Conservation (phyloP, 2,888 invertebrate species). For the Drosophila anomelani region DNA sequence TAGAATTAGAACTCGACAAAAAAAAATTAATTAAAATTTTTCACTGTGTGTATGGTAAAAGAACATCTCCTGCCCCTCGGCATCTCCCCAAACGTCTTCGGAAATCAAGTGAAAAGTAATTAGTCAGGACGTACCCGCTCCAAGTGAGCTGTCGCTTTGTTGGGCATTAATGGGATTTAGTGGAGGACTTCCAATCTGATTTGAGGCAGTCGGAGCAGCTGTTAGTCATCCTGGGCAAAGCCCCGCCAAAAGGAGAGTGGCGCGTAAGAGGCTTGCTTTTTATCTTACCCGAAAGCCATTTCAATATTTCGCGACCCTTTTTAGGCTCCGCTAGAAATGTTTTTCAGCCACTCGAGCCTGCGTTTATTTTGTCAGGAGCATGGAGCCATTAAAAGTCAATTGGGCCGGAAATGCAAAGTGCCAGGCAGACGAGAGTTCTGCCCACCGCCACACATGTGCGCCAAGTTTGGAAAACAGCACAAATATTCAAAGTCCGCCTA, state of each 20-base stretch:
- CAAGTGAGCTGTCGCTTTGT: constrained; percentile 27
- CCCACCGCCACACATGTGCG: constrained; percentile 30
- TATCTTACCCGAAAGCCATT: constrained; percentile 44
- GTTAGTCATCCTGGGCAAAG: constrained; percentile 11
- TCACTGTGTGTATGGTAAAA: neutral
- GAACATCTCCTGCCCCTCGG: neutral
- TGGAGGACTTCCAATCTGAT: constrained; percentile 29
- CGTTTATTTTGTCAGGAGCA: constrained; percentile 58
- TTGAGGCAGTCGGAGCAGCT: constrained; percentile 15
- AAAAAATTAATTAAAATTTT: neutral
- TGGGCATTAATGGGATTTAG: constrained; percentile 50
- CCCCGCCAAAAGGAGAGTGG: constrained; percentile 3
- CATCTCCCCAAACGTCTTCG: constrained; percentile 17
- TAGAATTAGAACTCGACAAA: neutral
- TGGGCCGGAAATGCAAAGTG: constrained; percentile 63
- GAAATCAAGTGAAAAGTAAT: constrained; percentile 52
- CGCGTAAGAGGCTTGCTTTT: constrained; percentile 37
- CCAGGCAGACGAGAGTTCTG: constrained; percentile 17
- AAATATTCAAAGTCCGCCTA: constrained; percentile 26
- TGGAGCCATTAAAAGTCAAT: constrained; percentile 75
- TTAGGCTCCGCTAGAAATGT: constrained; percentile 20
- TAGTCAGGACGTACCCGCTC: constrained; percentile 44
- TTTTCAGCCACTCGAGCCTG: constrained; percentile 27
- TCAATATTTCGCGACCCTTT: constrained; percentile 53
- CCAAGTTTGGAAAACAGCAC: constrained; percentile 10